Base-by-base conservation (phyloP, 2,113 vertebrate genomes). In the Zosterops japonicus region DNA sequence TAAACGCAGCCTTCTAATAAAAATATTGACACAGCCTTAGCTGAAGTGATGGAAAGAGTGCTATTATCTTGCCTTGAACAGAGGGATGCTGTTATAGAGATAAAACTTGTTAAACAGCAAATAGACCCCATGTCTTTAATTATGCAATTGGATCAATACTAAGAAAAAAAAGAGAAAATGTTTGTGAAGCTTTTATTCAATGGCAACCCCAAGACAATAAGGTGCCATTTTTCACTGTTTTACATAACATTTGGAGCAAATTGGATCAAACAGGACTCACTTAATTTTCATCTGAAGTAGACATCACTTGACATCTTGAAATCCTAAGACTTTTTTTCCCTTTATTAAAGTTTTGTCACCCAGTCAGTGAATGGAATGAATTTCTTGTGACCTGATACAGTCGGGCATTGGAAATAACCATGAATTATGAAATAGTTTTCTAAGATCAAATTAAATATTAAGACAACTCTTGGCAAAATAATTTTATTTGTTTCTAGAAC, bases 1-100 rank as follows among this genome's bases (percentile, higher is more conserved):
- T 80, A 80, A 57, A 82, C 41, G 55, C 42, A 85, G 80, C 28
- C 83, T 96, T 91, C 86, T 91, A 90, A 94, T 60, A 67, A 96
- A 97, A 97, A 96, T 95, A 95, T 97, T 96, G 93, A 95, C 92
- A 81, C 76, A 89, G 65, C 23, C 79, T 71, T 75, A 87, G 75
- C 69, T 56, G 76, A 74, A 83, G 76, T 41, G 71, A 53, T 4
- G 19, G 85, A 95, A 95, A 67, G 41, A 70, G 47, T 4, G 2
- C 52, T 92, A 55, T 94, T 93, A 92, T 94, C 87, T 95, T 81
- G 68, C 83, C 39, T 81, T 71, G 27, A 55, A 89, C 31, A 77
- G 56, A 60, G 68, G 29, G 93, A 63, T 81, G 76, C 68, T 93
- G 49, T 88, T 83, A 80, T 42, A 81, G 19, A 86, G 88, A 92